Percentiles rank a stretch among this genome's conserved stretches.
Evolutionary conservation across 2,113 vertebrate genomes (phyloP).

Genomic region (Stictonetta naevosa): DNA sequence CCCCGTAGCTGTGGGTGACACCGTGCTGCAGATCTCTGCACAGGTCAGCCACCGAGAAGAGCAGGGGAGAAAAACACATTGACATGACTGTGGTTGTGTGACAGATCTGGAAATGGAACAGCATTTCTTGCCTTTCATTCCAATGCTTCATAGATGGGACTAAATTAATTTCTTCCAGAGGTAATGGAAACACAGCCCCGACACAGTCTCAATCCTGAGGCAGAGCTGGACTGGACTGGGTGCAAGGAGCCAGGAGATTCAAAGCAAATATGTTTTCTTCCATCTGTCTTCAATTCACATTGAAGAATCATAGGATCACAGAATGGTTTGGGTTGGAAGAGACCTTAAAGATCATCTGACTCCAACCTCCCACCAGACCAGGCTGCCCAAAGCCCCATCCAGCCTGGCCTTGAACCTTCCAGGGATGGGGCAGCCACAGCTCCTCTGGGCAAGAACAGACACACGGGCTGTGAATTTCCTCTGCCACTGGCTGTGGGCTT

Average conservation of each 20-base stretch:
- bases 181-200: not conserved
- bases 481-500: not conserved
- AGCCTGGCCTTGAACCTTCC: too few relatives aligned
- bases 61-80: not conserved
- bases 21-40: rapidly evolving
- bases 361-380: too few relatives aligned
- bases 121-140: not conserved
- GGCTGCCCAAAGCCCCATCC: too few relatives aligned
- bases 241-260: not conserved
- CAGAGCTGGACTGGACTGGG: not conserved
- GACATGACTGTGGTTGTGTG: rapidly evolving
- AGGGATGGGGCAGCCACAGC: too few relatives aligned
- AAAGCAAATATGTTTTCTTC: not conserved
- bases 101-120: not conserved
- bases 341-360: too few relatives aligned
- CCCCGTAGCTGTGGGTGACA: not conserved
- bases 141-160: not conserved
- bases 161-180: not conserved
- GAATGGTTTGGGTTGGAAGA: too few relatives aligned
- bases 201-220: not conserved
- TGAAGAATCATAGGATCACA: not conserved
- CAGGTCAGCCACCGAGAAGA: not conserved
- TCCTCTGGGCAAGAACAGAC: not conserved
- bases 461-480: not conserved
- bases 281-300: not conserved